Conservation (phyloP, 1,140 invertebrate species). For the Drosophila busckii region DNA sequence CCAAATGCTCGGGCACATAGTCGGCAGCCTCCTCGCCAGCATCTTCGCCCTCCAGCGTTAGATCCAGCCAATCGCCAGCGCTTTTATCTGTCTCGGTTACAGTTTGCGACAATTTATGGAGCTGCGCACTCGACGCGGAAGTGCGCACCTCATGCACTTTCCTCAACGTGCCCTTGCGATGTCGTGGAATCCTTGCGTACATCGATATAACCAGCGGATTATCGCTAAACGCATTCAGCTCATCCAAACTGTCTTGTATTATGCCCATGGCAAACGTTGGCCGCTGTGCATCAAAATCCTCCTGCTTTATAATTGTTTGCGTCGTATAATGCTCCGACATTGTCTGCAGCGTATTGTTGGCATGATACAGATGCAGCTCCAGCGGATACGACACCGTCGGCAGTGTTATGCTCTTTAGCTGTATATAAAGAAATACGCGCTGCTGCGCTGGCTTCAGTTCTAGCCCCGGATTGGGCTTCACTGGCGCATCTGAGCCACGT, state of each 20-base stretch:
- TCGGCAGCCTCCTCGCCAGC: conserved; percentile 19
- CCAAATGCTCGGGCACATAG: conserved; percentile 30
- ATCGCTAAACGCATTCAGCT: conserved; percentile 60
- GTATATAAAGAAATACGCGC: conserved; percentile 60
- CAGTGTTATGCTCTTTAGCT: conserved; percentile 49
- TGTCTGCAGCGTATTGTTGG: conserved; percentile 53
- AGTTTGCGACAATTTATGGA: neutral
- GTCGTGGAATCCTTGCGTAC: conserved; percentile 49
- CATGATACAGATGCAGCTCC: conserved; percentile 57
- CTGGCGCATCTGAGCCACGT: neutral
- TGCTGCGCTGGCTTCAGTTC: neutral
- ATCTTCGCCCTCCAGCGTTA: neutral
- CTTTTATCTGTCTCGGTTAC: neutral
- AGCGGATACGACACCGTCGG: conserved; percentile 33
- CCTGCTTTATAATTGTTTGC: conserved; percentile 52
- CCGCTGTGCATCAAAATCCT: conserved; percentile 36
- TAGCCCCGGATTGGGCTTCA: neutral
- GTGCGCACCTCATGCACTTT: neutral
- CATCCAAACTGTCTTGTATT: conserved; percentile 58
- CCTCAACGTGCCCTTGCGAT: conserved; percentile 8
- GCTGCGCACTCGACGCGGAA: neutral
- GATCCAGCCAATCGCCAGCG: neutral
- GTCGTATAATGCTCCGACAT: conserved; percentile 59
- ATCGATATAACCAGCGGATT: conserved; percentile 55
- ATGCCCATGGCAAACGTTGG: conserved; percentile 53